Evolutionary conservation across 2,888 invertebrate species (phyloP).

Genomic region (Euphydryas editha): DNA sequence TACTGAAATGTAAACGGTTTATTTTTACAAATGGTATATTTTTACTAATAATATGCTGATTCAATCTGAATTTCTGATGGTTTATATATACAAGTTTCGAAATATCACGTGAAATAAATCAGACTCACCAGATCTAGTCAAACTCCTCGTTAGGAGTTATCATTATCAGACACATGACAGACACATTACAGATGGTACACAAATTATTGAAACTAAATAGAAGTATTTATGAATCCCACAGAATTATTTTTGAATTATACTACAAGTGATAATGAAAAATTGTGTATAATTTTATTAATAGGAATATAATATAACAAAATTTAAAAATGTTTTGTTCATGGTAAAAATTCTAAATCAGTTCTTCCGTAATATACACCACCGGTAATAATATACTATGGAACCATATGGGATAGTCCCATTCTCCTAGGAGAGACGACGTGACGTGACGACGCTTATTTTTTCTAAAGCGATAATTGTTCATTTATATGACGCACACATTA

Average conservation of each 20-base stretch:
- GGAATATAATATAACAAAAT: constrained; percentile 4
- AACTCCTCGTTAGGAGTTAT: no score
- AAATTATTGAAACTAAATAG: background rate
- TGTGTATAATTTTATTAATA: constrained; percentile 1
- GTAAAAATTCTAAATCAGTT: constrained; percentile 1
- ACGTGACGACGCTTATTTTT: no score
- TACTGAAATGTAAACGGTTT: constrained; percentile 33
- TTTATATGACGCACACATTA: no score
- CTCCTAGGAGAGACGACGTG: background rate
- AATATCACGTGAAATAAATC: constrained; percentile 9
- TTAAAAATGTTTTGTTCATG: background rate
- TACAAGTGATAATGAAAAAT: background rate
- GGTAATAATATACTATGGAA: background rate
- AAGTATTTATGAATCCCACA: background rate
- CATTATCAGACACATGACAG: no score
- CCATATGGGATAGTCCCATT: background rate
- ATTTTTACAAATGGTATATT: constrained; percentile 54
- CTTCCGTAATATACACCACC: no score
- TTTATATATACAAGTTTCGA: constrained; percentile 31
- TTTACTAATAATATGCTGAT: constrained; percentile 53
- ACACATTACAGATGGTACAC: constrained; percentile 7
- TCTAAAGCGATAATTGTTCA: no score
- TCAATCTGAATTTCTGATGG: constrained; percentile 51
- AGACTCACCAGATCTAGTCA: constrained; percentile 19
- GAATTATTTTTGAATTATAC: background rate